A percentile compares a stretch with the other conserved stretches of the same genome.
These are phyloP conservation scores for Tenthredo distinguenda DNA, from an alignment of 2,888 invertebrate genomes.

Conservation along the genomic window DNA sequence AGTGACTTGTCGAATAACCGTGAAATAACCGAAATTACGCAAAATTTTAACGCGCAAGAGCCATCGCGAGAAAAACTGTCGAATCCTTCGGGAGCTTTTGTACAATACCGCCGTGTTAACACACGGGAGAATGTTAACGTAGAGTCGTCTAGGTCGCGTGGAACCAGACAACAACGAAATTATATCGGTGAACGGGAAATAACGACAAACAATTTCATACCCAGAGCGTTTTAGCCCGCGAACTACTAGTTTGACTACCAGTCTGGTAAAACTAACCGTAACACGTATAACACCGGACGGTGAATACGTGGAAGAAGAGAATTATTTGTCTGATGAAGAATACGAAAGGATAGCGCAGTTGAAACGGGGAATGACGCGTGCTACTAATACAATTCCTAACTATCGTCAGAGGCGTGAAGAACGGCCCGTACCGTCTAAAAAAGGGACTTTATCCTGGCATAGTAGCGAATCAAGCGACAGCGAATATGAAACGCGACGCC, in stretches of 20 bases:
- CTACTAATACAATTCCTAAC: not conserved
- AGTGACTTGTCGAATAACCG: not conserved
- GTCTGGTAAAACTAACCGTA: not conserved
- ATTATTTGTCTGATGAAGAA: not conserved
- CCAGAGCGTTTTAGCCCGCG: not conserved
- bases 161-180: not conserved
- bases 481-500: not conserved
- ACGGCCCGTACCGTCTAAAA: not conserved
- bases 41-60: not conserved
- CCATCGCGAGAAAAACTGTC: not conserved
- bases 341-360: not conserved
- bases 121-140: not conserved
- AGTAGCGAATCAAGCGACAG: conserved; percentile 48
- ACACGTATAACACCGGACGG: not conserved
- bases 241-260: not conserved
- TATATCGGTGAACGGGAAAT: not conserved
- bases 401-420: not conserved
- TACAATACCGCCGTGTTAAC: not conserved
- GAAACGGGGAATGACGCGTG: not conserved
- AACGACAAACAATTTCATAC: not conserved
- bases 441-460: conserved; percentile 38
- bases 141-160: not conserved
- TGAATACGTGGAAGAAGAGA: not conserved
- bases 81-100: not conserved
- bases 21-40: not conserved